phyloP scores from a whole-genome alignment of 2,797 vertebrate species.

The Chelon labrosus region DNA sequence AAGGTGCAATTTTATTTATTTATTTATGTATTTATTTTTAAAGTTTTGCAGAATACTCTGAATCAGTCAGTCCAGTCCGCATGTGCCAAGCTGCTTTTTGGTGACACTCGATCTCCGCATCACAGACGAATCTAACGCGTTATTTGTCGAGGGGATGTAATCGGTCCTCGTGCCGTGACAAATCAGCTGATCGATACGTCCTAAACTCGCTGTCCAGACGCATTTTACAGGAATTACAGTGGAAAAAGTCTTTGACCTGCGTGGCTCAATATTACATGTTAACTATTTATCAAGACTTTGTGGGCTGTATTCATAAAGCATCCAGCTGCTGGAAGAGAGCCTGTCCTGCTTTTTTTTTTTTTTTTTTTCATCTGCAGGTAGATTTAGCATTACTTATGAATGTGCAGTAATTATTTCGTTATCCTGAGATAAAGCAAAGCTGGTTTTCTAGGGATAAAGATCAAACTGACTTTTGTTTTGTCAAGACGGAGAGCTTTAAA shows the following conservation, averaged over 20 bases:
- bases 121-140: constrained; percentile 2
- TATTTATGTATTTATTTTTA: no score
- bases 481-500: no score
- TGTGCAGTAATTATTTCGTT: no score
- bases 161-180: neutral
- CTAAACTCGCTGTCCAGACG: neutral
- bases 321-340: constrained; percentile 4
- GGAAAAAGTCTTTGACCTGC: neutral
- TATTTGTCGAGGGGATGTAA: constrained; percentile 10
- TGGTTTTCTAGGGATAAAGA: no score
- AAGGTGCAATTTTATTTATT: neutral
- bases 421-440: no score
- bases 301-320: constrained; percentile 55
- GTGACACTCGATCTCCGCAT: constrained; percentile 6
- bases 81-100: constrained; percentile 37
- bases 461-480: no score
- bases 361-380: no score
- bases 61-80: constrained; percentile 8
- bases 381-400: no score
- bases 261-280: constrained; percentile 13
- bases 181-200: neutral
- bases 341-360: no score
- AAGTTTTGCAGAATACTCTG: constrained; percentile 15
- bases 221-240: neutral
- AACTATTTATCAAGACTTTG: constrained; percentile 17